Base-by-base conservation (phyloP, 2,797 vertebrate genomes). In the Protonibea diacanthus region DNA sequence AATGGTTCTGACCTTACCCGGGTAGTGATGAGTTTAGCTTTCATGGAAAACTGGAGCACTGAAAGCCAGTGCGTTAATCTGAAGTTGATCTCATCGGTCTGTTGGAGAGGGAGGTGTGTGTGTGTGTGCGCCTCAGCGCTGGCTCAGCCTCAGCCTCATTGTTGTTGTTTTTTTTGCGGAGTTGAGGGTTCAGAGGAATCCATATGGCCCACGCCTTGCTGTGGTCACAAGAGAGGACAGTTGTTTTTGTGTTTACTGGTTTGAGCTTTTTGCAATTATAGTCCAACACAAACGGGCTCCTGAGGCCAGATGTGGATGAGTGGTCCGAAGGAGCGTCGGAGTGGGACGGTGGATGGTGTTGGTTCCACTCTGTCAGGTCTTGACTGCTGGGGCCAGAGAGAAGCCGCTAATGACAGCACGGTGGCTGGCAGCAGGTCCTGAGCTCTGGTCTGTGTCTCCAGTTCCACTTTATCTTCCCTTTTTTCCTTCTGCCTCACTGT, bases 371-470 rank as follows among this genome's bases (percentile, higher is more conserved):
- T 33, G 74, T 88, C 88, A 88, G 88, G 78, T 88, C 84, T 74
- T 40, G 70, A 52, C 76, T 65, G 71, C 57, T 18, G 21, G 83
- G 78, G 67, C 81, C 76, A 77, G 71, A 78, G 71, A 10, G 65
- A 92, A 91, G 88, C 90, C 88, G 45, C 87, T 93, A 90, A 92
- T 91, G 86, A 93, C 88, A 89, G 87, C 88, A 68, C 81, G 78
- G 85, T 65, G 84, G 65, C 84, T 89, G 89, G 91, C 88, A 88
- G 83, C 81, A 74, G 87, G 85, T 91, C 86, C 63, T 5, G n/a
- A 27, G 44, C 65, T 87, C 71, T 76, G 79, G 60, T 84, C 78
- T 80, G 53, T 29, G 49, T 83, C 80, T 87, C 72, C 47, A 78
- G 62, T 86, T 85, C 64, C 71, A 81, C 81, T 90, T 66, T 72